A percentile compares a stretch with the other conserved stretches of the same genome.
These are phyloP conservation scores for Sycophaga agraensis DNA, from an alignment of 1,140 invertebrate genomes.

Conservation along the genomic window DNA sequence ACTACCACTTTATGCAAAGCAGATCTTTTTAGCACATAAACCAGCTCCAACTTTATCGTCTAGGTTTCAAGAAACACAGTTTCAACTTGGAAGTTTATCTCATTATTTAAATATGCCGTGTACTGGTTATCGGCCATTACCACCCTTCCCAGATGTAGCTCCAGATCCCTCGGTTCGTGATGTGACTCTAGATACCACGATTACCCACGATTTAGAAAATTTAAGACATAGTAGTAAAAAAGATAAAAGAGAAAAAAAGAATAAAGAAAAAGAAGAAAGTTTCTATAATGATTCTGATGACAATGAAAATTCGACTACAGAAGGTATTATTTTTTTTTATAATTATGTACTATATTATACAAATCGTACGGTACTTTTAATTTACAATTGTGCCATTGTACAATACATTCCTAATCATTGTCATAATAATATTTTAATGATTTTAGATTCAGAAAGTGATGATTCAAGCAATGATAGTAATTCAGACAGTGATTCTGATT, in stretches of 20 bases:
- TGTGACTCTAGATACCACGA: constrained; percentile 63
- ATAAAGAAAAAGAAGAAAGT: constrained; percentile 41
- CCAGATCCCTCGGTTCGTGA: constrained; percentile 80
- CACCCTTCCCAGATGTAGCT: constrained; percentile 76
- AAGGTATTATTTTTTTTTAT: constrained; percentile 30
- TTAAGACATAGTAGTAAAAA: constrained; percentile 38
- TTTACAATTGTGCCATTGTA: no score
- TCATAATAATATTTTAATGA: background rate
- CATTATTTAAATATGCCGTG: constrained; percentile 89
- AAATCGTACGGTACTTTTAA: background rate
- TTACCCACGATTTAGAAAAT: constrained; percentile 32
- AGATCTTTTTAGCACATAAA: constrained; percentile 89
- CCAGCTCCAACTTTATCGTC: constrained; percentile 84
- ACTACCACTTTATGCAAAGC: constrained; percentile 72
- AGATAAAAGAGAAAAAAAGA: constrained; percentile 49
- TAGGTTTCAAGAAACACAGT: constrained; percentile 68
- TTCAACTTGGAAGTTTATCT: constrained; percentile 92
- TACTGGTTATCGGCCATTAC: constrained; percentile 85
- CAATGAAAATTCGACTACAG: constrained; percentile 42
- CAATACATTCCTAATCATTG: no score
- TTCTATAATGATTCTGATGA: no score
- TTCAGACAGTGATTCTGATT: constrained; percentile 34
- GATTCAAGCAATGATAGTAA: constrained; percentile 36
- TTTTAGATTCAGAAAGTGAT: constrained; percentile 44
- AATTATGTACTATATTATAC: background rate